These are phyloP conservation scores for Drosophila anomalata DNA, from an alignment of 2,888 invertebrate species.

Conservation along the genomic window DNA sequence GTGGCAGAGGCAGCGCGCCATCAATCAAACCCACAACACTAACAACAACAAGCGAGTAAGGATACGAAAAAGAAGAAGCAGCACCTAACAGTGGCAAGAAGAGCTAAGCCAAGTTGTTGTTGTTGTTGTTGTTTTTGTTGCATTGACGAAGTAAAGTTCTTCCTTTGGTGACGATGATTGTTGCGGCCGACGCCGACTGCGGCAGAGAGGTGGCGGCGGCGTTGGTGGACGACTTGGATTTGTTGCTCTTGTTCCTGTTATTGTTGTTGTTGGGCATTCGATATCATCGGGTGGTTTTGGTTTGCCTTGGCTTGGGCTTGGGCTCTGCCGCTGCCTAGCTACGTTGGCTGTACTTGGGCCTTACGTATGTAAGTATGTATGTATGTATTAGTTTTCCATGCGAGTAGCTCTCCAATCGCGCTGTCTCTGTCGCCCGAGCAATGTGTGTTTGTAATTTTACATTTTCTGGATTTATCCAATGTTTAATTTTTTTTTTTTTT, in stretches of 20 bases:
- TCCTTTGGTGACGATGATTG: constrained; percentile 75
- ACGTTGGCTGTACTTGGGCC: constrained; percentile 73
- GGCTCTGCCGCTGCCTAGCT: constrained; percentile 44
- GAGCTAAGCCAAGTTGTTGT: constrained; percentile 40
- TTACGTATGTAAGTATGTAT: constrained; percentile 40
- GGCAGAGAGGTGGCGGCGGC: constrained; percentile 20
- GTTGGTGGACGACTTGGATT: constrained; percentile 62
- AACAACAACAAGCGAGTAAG: constrained; percentile 39
- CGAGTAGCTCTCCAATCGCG: constrained; percentile 11
- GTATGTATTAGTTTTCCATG: constrained; percentile 67
- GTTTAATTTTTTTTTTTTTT: constrained; percentile 69
- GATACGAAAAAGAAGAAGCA: neutral
- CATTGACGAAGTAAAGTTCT: constrained; percentile 75
- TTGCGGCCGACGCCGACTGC: constrained; percentile 34
- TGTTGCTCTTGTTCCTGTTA: constrained; percentile 23
- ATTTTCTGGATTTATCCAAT: constrained; percentile 77
- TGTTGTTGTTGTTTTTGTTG: constrained; percentile 52
- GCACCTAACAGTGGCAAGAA: constrained; percentile 27
- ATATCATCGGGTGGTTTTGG: constrained; percentile 60
- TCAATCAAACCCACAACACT: constrained; percentile 72
- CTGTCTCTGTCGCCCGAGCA: constrained; percentile 30
- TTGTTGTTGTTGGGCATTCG: constrained; percentile 52
- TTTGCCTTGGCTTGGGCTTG: constrained; percentile 29
- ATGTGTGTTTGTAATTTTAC: constrained; percentile 68
- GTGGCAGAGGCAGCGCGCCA: constrained; percentile 57